A percentile compares a stretch with the other conserved stretches of the same genome.
These are phyloP conservation scores for Rhea pennata DNA, from an alignment of 2,113 vertebrate genomes.

Conservation along the genomic window DNA sequence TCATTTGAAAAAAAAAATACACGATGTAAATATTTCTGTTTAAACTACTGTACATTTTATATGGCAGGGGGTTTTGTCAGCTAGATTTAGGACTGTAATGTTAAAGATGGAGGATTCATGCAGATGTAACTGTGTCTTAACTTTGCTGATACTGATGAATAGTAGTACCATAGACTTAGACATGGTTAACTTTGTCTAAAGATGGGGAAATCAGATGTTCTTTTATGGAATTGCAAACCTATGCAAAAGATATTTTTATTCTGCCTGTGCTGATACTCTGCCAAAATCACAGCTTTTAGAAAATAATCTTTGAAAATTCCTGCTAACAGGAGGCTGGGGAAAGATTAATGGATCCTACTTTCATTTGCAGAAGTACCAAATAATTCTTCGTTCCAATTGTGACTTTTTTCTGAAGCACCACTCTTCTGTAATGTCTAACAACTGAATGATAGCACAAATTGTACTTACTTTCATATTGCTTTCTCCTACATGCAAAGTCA, in stretches of 20 bases:
- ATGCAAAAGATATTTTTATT: background rate
- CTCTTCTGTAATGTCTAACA: background rate
- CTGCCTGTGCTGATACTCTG: background rate
- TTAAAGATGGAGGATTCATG: background rate
- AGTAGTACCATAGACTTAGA: background rate
- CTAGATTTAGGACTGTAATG: background rate
- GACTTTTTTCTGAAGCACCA: background rate
- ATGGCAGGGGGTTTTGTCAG: background rate
- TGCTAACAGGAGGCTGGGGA: background rate
- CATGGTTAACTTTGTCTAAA: background rate
- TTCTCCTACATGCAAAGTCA: background rate
- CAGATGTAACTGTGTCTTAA: background rate
- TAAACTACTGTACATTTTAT: rapidly evolving
- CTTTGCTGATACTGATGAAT: background rate
- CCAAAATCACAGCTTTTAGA: background rate
- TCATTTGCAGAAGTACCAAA: background rate
- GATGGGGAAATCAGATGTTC: background rate
- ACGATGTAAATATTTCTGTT: background rate
- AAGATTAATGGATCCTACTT: background rate
- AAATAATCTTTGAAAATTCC: background rate
- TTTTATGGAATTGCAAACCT: background rate
- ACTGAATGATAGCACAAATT: background rate
- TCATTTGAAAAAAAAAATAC: background rate
- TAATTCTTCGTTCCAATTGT: background rate
- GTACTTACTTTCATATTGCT: background rate